These are phyloP conservation scores for Rutpela maculata DNA, from an alignment of 2,888 invertebrate species.

Conservation along the genomic window DNA sequence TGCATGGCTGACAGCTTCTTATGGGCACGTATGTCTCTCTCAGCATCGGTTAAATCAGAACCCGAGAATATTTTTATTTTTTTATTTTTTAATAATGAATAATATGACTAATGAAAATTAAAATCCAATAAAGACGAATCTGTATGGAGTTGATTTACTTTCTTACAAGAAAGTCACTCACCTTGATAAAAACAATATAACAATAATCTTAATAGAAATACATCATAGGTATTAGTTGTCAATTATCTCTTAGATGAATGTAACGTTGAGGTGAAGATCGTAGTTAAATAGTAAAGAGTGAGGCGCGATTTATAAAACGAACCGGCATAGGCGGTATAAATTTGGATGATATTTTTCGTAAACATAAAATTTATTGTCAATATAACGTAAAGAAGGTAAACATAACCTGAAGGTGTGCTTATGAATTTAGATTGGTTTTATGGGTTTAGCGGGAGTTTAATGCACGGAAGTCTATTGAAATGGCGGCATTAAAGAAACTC, in stretches of 20 bases:
- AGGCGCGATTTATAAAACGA: not conserved
- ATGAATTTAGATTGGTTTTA: constrained; percentile 71
- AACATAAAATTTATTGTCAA: constrained; percentile 54
- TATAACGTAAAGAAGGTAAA: constrained; percentile 58
- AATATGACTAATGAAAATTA: too few relatives aligned
- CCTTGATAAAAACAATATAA: too few relatives aligned
- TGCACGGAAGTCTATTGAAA: constrained; percentile 61
- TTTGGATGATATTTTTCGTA: constrained; percentile 48
- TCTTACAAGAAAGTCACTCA: too few relatives aligned
- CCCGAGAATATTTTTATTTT: too few relatives aligned
- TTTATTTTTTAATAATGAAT: too few relatives aligned
- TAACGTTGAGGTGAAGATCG: not conserved
- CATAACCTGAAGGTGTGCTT: constrained; percentile 69
- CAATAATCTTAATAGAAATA: too few relatives aligned
- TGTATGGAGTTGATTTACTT: too few relatives aligned
- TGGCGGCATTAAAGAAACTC: constrained; percentile 66
- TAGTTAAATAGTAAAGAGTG: not conserved
- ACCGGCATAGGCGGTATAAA: constrained; percentile 17
- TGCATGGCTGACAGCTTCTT: too few relatives aligned
- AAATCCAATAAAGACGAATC: too few relatives aligned
- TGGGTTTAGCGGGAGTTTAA: constrained; percentile 43
- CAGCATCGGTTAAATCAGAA: too few relatives aligned
- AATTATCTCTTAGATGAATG: not conserved
- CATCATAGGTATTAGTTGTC: too few relatives aligned
- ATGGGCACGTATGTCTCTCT: too few relatives aligned